phyloP scores from a whole-genome alignment of 2,113 vertebrate genomes.

The Stictonetta naevosa region DNA sequence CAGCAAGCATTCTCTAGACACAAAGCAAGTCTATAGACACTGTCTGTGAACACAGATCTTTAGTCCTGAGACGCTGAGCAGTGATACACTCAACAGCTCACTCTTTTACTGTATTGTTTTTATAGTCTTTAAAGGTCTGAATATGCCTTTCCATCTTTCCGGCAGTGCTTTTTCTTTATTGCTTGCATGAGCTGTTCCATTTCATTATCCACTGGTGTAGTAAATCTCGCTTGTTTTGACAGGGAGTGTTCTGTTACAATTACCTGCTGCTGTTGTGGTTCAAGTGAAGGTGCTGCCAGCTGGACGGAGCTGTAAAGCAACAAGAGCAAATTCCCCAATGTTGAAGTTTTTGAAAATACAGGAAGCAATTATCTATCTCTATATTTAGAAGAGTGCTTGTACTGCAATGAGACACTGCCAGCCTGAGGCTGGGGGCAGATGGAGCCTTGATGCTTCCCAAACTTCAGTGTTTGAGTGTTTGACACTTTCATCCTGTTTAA shows the following conservation, averaged over 20 bases:
- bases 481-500: neutral
- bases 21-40: rapidly evolving
- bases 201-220: slow-evolving; percentile 60
- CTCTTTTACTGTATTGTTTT: neutral
- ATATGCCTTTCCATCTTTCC: slow-evolving; percentile 7
- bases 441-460: neutral
- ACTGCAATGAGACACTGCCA: neutral
- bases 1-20: neutral
- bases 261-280: slow-evolving; percentile 69
- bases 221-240: slow-evolving; percentile 52
- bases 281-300: slow-evolving; percentile 57
- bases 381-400: slow-evolving; percentile 37
- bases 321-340: slow-evolving; percentile 24
- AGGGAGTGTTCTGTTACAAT: slow-evolving; percentile 64
- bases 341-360: slow-evolving; percentile 41
- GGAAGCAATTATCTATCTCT: slow-evolving; percentile 51
- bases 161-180: slow-evolving; percentile 40
- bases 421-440: neutral
- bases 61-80: neutral
- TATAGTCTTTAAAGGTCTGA: slow-evolving; percentile 45
- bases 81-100: neutral
- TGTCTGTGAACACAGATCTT: neutral
- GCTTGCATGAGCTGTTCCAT: slow-evolving; percentile 51
- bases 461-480: neutral
- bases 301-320: slow-evolving; percentile 61